Conservation (phyloP, 2,888 invertebrate species). For the Argyresthia albistria region DNA sequence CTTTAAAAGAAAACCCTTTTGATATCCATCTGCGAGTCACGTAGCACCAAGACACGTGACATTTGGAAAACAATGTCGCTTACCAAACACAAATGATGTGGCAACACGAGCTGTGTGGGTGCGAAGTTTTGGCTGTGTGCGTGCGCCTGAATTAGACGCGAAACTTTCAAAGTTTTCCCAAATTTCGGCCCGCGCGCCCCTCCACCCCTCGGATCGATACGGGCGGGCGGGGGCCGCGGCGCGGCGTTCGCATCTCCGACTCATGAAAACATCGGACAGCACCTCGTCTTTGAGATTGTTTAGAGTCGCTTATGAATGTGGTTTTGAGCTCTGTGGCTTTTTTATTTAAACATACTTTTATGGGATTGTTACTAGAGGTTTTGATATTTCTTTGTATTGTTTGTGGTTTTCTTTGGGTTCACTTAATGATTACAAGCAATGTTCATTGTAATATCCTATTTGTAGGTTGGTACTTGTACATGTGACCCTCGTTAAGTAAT, state of each 20-base stretch:
- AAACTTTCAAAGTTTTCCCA: constrained; percentile 74
- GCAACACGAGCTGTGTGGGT: constrained; percentile 33
- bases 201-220: constrained; percentile 56
- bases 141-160: constrained; percentile 73
- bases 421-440: too few species aligned
- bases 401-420: not conserved
- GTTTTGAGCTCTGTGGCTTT: not conserved
- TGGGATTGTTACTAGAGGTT: not conserved
- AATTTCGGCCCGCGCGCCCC: constrained; percentile 58
- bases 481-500: too few species aligned
- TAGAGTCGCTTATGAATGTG: not conserved
- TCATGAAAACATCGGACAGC: constrained; percentile 66
- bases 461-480: too few species aligned
- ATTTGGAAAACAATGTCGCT: constrained; percentile 46
- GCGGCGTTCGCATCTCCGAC: constrained; percentile 45
- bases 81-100: constrained; percentile 60
- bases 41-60: constrained; percentile 56
- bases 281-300: constrained; percentile 29
- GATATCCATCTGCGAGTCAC: constrained; percentile 23
- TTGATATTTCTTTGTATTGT: not conserved
- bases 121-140: constrained; percentile 53
- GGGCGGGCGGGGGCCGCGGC: constrained; percentile 34
- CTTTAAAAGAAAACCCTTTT: not conserved
- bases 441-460: too few species aligned
- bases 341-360: not conserved